Base-by-base conservation (phyloP, 2,797 vertebrate genomes). In the Chanos chanos region DNA sequence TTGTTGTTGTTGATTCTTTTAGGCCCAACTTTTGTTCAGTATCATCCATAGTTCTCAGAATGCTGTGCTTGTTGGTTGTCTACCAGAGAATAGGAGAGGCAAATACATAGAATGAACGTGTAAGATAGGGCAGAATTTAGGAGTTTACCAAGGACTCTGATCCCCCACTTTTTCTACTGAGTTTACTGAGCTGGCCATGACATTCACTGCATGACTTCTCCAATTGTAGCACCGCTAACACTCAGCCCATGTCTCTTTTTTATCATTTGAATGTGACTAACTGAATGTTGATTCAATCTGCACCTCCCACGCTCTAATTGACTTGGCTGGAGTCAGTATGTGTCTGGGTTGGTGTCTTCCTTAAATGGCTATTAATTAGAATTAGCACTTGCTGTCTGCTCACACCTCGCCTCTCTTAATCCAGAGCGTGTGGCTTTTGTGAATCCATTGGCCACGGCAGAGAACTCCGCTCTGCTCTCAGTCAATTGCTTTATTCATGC, bases 301-400 rank as follows among this genome's bases (percentile, higher is more conserved):
- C 43, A 39, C 48, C 64, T 36, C 55, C 66, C 30, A 33, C 44
- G 28, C 59, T 54, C 53, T 66, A 68, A 60, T 58, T 68, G 69
- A 57, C 61, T 70, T 61, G 61, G 70, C 28, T 37, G 45, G 19
- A 45, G 61, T 48, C 50, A 64, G 33, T 70, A 58, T 50, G 55
- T 49, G 60, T 70, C 50, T 61, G 68, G 68, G 64, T 47, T 48
- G 36, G 61, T 68, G 67, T 66, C 66, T 65, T 62, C 55, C 47
- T 75, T 73, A 73, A 73, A 71, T 68, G 70, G 68, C 57, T 70
- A 73, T 77, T 79, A 65, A 73, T 73, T 70, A 73, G 53, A 71
- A 75, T 73, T 65, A 77, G 53, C 44, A 44, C 69, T 66, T 12
- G 28, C 41, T 62, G 65, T 47, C 64, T 53, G 57, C 58, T 69